phyloP scores from a whole-genome alignment of 2,113 vertebrate genomes.

The pig (Sus scrofa) region DNA sequence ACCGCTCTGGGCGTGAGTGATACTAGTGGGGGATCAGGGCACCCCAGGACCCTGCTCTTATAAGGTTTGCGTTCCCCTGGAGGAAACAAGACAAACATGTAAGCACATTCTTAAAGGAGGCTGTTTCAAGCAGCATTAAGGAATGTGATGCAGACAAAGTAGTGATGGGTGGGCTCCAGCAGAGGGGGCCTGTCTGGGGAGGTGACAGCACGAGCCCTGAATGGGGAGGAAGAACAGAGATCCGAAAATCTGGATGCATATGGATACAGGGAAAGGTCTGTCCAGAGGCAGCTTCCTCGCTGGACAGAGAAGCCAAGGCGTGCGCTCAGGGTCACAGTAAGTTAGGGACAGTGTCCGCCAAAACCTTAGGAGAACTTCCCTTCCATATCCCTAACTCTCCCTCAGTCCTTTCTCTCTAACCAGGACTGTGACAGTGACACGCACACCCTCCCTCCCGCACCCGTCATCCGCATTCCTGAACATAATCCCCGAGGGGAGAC shows the following conservation, averaged over 20 bases:
- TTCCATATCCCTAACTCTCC: not conserved
- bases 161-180: fast-evolving
- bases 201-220: not conserved
- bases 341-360: not conserved
- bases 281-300: not conserved
- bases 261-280: too few species aligned
- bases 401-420: not conserved
- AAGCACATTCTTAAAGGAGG: not conserved
- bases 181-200: not conserved
- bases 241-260: not conserved
- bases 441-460: fast-evolving
- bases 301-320: not conserved
- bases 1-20: fast-evolving
- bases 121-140: not conserved
- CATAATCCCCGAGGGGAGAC: fast-evolving
- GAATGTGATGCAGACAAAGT: not conserved
- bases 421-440: not conserved
- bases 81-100: not conserved
- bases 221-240: not conserved
- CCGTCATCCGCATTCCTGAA: not conserved
- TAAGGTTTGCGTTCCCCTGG: not conserved
- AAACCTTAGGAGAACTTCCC: not conserved
- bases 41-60: not conserved
- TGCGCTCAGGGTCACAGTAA: not conserved
- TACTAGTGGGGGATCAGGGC: too few species aligned